Conservation (phyloP, 2,888 invertebrate species). For the Plutella xylostella region DNA sequence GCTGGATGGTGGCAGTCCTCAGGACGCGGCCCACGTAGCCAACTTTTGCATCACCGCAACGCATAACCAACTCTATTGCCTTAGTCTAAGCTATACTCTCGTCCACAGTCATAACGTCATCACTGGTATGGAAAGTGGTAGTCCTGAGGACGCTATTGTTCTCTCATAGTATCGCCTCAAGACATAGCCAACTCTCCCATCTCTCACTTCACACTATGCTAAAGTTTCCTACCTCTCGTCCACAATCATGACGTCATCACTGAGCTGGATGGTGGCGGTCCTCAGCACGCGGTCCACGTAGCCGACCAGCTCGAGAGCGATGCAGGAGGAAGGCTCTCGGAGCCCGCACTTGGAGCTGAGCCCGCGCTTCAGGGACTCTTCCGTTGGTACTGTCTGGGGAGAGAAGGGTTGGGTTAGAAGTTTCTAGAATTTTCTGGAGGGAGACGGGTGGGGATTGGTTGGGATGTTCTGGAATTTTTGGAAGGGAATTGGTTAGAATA, state of each 20-base stretch:
- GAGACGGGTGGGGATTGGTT: not conserved
- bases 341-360: slow-evolving; percentile 82
- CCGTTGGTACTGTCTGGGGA: slow-evolving; percentile 52
- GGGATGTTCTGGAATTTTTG: no score
- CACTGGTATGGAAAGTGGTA: no score
- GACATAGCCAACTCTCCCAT: no score
- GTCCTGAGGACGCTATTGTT: no score
- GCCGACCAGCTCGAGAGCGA: slow-evolving; percentile 84
- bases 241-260: slow-evolving; percentile 81
- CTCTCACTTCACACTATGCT: no score
- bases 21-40: slow-evolving; percentile 85
- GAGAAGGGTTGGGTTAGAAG: no score
- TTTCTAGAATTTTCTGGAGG: not conserved
- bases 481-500: no score
- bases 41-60: no score
- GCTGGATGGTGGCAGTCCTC: slow-evolving; percentile 77
- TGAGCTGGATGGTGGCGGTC: slow-evolving; percentile 82
- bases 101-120: no score
- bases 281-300: slow-evolving; percentile 86
- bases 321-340: slow-evolving; percentile 83
- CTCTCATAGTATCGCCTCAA: no score
- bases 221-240: slow-evolving; percentile 70
- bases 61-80: no score
- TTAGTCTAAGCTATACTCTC: no score
- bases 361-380: slow-evolving; percentile 80